Conservation (phyloP, 2,888 invertebrate genomes). For the Tiliacea citrago region DNA sequence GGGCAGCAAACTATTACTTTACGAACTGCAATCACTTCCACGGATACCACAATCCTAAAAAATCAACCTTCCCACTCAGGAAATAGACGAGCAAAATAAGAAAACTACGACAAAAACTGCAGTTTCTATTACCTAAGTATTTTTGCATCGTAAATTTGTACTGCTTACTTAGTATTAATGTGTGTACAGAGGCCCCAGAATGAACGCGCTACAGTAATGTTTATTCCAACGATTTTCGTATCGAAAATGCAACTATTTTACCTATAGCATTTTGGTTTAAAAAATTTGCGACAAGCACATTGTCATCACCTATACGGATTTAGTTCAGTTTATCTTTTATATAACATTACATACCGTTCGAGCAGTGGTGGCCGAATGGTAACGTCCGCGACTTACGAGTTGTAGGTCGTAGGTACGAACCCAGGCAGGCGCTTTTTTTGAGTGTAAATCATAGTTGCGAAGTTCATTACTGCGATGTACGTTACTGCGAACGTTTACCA, state of each 20-base stretch:
- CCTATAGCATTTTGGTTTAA: too few species aligned
- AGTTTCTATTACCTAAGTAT: slow-evolving; percentile 20
- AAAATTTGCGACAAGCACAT: background rate
- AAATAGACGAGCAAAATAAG: slow-evolving; percentile 23
- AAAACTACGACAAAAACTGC: slow-evolving; percentile 18
- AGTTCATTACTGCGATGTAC: too few species aligned
- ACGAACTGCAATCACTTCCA: slow-evolving; percentile 39
- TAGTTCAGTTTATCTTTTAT: too few species aligned
- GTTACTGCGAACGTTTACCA: too few species aligned
- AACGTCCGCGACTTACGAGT: too few species aligned
- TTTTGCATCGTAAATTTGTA: slow-evolving; percentile 21
- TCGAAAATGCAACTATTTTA: background rate
- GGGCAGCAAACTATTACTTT: slow-evolving; percentile 30
- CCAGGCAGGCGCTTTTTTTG: too few species aligned
- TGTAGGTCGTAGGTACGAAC: too few species aligned
- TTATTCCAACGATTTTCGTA: background rate
- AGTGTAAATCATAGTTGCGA: too few species aligned
- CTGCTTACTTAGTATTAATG: background rate
- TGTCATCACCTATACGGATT: background rate
- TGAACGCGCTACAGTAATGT: background rate
- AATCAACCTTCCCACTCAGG: slow-evolving; percentile 3
- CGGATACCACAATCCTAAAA: slow-evolving; percentile 38
- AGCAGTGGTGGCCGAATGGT: too few species aligned
- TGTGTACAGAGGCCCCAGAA: background rate
- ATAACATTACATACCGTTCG: too few species aligned